Conservation (phyloP, 2,113 vertebrate genomes). For the Larimichthys polyactis region DNA sequence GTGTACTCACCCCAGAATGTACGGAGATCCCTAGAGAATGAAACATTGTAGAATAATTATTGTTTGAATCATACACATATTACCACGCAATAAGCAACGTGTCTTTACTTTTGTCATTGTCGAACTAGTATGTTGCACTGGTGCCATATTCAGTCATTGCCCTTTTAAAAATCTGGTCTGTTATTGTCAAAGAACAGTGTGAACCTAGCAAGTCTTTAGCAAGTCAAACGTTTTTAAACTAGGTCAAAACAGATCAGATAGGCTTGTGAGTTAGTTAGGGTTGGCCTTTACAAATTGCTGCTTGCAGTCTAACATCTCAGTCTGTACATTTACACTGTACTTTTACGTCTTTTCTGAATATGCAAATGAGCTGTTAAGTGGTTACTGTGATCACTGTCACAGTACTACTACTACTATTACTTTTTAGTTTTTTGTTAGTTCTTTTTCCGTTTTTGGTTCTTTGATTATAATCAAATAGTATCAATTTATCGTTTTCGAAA, state of each 20-base stretch:
- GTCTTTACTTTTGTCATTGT: background rate
- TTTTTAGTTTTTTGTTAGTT: background rate
- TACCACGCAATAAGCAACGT: too few relatives aligned
- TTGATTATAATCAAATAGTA: background rate
- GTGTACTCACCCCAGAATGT: background rate
- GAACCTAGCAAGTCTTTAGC: background rate
- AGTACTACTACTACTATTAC: too few relatives aligned
- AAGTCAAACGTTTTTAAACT: background rate
- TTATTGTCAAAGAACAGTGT: background rate
- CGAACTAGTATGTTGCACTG: background rate
- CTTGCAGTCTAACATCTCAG: background rate
- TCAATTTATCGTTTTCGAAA: conserved; percentile 4
- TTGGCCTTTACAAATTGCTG: background rate
- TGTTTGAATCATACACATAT: background rate
- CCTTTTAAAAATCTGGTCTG: background rate
- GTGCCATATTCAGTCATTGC: background rate
- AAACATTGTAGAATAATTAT: background rate
- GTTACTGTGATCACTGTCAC: background rate
- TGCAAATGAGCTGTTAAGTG: background rate
- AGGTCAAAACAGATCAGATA: background rate
- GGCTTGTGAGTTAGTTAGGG: background rate
- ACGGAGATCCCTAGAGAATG: background rate
- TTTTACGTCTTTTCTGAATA: background rate
- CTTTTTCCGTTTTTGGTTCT: too few relatives aligned
- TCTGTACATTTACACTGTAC: background rate